Base-by-base conservation (phyloP, 2,797 vertebrate species). In the Pagetopsis macropterus region DNA sequence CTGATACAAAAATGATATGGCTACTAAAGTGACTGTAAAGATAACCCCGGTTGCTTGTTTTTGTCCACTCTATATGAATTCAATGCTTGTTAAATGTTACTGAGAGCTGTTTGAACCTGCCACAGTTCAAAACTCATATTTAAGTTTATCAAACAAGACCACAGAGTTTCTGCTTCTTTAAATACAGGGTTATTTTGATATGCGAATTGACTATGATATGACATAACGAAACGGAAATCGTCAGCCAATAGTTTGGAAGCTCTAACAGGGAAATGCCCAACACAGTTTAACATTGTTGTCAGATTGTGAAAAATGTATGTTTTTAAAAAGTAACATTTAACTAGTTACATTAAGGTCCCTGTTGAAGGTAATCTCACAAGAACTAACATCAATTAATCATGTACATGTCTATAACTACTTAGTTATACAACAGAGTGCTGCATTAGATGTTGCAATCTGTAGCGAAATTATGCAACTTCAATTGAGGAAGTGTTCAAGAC, bases 11-110 rank as follows among this genome's bases (percentile, higher is more conserved):
- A 64, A 12, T 44, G 21, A 65, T 51, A 44, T 9, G 1, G 10
- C 9, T 60, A 74, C 9, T 31, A 43, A 19, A 21, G 31, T 68
- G 57, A 43, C 27, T 43, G 8, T 31, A 63, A 68, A 45, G 33
- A 56, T 59, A 0, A 49, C n/a, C 31, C 23, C 63, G 12, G 58
- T 17, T 51, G 27, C 46, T 64, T 16, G 21, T 56, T 84, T 76
- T 68, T 62, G 13, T 40, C 48, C 44, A 45, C 41, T 49, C 13
- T 49, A 1, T 75, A 12, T 65, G 21, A 74, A 62, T 23, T 55
- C 10, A 76, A 69, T 61, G 37, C 56, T 49, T 77, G 10, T 61
- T 61, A 54, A 66, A 65, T 61, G 19, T 58, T 54, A 58, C 11
- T 31, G 1, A 44, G 19, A 3, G 5, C 46, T 66, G 61, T 60